A percentile compares a stretch with the other conserved stretches of the same genome.
phyloP scores from a whole-genome alignment of 1,140 invertebrate species.

The Anastatus disparis region DNA sequence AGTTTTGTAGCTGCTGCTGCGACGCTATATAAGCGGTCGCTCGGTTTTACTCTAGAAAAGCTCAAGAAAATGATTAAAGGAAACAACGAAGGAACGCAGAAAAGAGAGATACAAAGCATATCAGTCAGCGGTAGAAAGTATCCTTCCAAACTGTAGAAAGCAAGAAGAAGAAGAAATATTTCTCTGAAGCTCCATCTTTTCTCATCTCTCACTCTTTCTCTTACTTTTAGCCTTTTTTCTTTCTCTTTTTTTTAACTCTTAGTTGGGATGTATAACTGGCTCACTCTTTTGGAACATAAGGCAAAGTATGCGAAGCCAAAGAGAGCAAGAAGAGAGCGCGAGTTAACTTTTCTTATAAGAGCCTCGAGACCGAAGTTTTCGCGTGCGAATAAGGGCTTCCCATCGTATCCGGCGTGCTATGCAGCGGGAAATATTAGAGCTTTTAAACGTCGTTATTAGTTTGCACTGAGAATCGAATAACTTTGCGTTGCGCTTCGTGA shows the following conservation, averaged over 20 bases:
- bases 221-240: no score
- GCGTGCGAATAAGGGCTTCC: constrained; percentile 51
- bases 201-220: not conserved
- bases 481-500: constrained; percentile 43
- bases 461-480: constrained; percentile 58
- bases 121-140: constrained; percentile 3
- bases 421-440: constrained; percentile 57
- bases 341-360: constrained; percentile 65
- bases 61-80: constrained; percentile 17
- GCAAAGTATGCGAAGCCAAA: not conserved
- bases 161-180: constrained; percentile 34
- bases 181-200: not conserved
- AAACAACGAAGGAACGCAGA: not conserved
- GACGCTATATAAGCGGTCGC: no score
- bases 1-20: not conserved
- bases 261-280: not conserved
- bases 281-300: no score
- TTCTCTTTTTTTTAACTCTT: not conserved
- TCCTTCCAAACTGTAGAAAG: not conserved
- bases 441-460: constrained; percentile 64
- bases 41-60: not conserved
- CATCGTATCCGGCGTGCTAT: constrained; percentile 42
- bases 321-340: constrained; percentile 41
- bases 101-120: not conserved
- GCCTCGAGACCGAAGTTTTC: constrained; percentile 61